Evolutionary conservation across 1,140 invertebrate genomes (phyloP).

Genomic region (Drosophila takahashii): DNA sequence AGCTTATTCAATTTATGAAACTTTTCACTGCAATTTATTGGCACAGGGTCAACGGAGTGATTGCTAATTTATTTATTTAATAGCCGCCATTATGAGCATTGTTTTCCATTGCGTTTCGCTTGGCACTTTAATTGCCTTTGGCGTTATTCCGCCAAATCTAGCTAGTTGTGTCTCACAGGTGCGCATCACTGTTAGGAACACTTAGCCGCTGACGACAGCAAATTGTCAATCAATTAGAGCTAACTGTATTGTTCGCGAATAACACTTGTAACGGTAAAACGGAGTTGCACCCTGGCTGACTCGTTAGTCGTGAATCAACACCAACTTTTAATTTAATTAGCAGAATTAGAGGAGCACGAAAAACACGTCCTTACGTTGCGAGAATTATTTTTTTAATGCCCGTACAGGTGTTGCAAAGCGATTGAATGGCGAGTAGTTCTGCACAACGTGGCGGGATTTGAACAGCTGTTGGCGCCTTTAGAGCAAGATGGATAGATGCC

Average conservation of each 20-base stretch:
- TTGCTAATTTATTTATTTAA: constrained; percentile 28
- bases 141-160: constrained; percentile 7
- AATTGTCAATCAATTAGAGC: constrained; percentile 22
- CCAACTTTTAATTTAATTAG: constrained; percentile 36
- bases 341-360: not conserved
- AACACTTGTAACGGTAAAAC: not conserved
- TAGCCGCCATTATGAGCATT: constrained; percentile 7
- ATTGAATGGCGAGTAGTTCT: not conserved
- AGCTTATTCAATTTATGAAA: not conserved
- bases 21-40: not conserved
- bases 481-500: not conserved
- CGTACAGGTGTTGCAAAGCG: constrained; percentile 24
- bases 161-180: constrained; percentile 19
- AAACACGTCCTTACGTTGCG: constrained; percentile 51
- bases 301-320: not conserved
- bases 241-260: not conserved
- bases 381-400: constrained; percentile 35
- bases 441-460: not conserved
- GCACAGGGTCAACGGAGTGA: constrained; percentile 19
- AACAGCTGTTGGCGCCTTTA: constrained; percentile 33
- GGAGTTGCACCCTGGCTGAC: not conserved
- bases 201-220: constrained; percentile 61
- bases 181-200: constrained; percentile 50
- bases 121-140: constrained; percentile 16
- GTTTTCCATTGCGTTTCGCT: constrained; percentile 22